These are phyloP conservation scores for Tarsius wallacei DNA, from an alignment of 2,797 vertebrate species.

Conservation along the genomic window DNA sequence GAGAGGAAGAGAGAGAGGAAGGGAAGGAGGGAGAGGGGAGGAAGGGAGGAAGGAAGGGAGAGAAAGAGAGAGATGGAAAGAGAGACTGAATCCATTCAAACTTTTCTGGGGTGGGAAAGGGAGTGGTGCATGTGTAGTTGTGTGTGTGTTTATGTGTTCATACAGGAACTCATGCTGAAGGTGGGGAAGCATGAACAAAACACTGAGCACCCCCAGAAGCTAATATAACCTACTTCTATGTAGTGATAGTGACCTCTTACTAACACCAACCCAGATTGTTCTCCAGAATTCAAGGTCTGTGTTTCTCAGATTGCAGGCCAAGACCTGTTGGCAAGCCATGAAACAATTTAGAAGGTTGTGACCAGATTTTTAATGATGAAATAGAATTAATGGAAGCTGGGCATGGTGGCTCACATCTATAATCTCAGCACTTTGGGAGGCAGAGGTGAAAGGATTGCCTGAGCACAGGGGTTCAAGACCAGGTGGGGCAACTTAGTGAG, in stretches of 20 bases:
- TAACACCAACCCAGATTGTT: background rate
- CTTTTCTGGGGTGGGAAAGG: background rate
- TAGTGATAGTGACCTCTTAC: too few relatives aligned
- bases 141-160: background rate
- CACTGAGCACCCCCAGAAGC: background rate
- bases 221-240: too few relatives aligned
- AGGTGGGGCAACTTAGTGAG: too few relatives aligned
- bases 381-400: background rate
- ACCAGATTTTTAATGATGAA: background rate
- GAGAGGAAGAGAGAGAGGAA: background rate
- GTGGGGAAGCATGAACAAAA: too few relatives aligned
- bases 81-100: too few relatives aligned
- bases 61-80: too few relatives aligned
- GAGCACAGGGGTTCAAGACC: too few relatives aligned
- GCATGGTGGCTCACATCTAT: too few relatives aligned
- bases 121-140: background rate
- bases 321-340: background rate
- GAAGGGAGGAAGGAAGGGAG: background rate
- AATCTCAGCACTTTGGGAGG: too few relatives aligned
- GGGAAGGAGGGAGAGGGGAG: accelerated
- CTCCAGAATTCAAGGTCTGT: background rate
- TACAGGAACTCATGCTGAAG: background rate
- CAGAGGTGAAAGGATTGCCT: too few relatives aligned
- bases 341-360: background rate
- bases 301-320: background rate